Percentiles rank a stretch among this genome's conserved stretches.
phyloP scores from a whole-genome alignment of 2,113 vertebrate genomes.

The Onychorhynchus coronatus region DNA sequence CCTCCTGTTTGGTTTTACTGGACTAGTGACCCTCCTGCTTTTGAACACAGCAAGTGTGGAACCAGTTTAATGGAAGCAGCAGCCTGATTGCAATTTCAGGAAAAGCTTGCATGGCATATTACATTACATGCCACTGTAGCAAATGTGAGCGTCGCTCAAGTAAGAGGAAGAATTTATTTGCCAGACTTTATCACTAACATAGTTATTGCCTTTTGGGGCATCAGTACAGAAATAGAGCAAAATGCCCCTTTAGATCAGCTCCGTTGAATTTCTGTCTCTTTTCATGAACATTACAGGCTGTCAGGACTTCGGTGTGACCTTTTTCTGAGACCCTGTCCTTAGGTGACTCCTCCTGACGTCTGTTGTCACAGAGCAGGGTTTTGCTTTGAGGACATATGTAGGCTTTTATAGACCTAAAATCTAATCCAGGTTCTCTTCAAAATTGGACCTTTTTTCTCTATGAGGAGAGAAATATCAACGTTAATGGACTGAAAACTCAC shows the following conservation, averaged over 20 bases:
- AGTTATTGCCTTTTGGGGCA: not conserved
- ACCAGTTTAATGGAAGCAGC: not conserved
- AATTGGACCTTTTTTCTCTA: not conserved
- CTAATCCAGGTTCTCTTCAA: not conserved
- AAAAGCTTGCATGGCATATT: not conserved
- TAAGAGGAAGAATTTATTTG: not conserved
- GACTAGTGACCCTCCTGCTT: not conserved
- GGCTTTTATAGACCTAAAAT: not conserved
- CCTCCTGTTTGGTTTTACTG: not conserved
- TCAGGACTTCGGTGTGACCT: not conserved
- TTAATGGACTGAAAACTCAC: not conserved
- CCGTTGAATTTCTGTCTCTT: not conserved
- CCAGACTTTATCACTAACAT: not conserved
- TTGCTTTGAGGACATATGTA: not conserved
- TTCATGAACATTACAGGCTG: not conserved
- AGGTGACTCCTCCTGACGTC: not conserved
- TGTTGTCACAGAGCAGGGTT: not conserved
- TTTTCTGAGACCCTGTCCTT: slow-evolving; percentile 31
- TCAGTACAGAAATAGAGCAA: slow-evolving; percentile 11
- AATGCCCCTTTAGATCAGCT: not conserved
- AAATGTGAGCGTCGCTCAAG: not conserved
- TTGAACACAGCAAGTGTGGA: not conserved
- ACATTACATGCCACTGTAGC: not conserved
- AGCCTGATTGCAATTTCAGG: not conserved
- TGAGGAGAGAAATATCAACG: not conserved